Evolutionary conservation across 2,888 invertebrate species (phyloP).

Genomic region (Habrosyne pyritoides): DNA sequence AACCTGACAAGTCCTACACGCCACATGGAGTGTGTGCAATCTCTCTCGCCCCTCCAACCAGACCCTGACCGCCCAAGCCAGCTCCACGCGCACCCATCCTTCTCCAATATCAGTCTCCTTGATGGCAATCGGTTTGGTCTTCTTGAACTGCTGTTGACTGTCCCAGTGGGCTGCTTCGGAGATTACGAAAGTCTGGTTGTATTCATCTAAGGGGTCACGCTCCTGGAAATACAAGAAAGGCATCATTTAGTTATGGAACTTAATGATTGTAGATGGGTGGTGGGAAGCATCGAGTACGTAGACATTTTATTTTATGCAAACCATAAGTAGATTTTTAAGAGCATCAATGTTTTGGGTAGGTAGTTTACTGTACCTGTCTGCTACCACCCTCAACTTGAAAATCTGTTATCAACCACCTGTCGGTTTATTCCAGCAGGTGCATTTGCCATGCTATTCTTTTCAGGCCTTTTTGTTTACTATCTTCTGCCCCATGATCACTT

Average conservation of each 20-base stretch:
- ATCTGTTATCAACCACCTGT: too few species aligned
- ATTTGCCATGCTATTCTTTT: too few species aligned
- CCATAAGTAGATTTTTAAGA: too few species aligned
- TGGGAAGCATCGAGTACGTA: too few species aligned
- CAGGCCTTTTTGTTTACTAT: too few species aligned
- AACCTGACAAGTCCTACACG: slow-evolving; percentile 89
- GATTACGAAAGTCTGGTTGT: slow-evolving; percentile 90
- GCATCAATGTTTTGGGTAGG: too few species aligned
- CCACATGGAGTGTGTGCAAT: slow-evolving; percentile 89
- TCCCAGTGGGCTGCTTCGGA: slow-evolving; percentile 92
- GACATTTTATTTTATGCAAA: too few species aligned
- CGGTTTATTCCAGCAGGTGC: too few species aligned
- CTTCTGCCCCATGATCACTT: too few species aligned
- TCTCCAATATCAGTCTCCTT: slow-evolving; percentile 89
- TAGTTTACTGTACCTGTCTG: too few species aligned
- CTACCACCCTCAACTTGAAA: too few species aligned
- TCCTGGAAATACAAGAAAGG: slow-evolving; percentile 76
- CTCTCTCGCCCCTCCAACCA: slow-evolving; percentile 89
- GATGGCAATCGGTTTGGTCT: slow-evolving; percentile 91
- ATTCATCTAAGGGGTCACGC: slow-evolving; percentile 84
- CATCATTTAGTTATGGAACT: not conserved
- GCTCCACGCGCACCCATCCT: slow-evolving; percentile 92
- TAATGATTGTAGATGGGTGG: too few species aligned
- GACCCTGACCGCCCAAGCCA: slow-evolving; percentile 89
- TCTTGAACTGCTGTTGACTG: slow-evolving; percentile 87